A percentile compares a stretch with the other conserved stretches of the same genome.
These are phyloP conservation scores for Philaethria dido DNA, from an alignment of 2,888 invertebrate species.

Conservation along the genomic window DNA sequence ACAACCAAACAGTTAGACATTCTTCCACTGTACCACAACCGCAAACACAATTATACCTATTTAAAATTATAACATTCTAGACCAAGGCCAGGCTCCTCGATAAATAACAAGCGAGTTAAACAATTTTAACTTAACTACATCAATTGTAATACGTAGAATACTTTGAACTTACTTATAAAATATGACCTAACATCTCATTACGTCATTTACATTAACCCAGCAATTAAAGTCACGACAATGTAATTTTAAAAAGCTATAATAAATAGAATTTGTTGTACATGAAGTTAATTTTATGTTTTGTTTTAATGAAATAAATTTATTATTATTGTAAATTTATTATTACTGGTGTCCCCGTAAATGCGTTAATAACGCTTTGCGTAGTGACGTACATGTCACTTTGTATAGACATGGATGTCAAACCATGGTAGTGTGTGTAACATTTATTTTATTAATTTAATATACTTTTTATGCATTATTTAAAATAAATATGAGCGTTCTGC, in stretches of 20 bases:
- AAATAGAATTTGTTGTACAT: constrained; percentile 4
- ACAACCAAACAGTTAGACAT: no score
- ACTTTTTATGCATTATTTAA: no score
- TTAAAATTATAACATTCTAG: constrained; percentile 3
- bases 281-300: background rate
- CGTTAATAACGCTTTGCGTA: no score
- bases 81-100: constrained; percentile 9
- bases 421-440: no score
- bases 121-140: background rate
- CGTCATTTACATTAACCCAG: constrained; percentile 17
- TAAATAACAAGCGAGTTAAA: constrained; percentile 6
- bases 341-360: no score
- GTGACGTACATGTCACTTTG: no score
- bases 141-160: constrained; percentile 7
- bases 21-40: no score
- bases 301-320: background rate
- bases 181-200: constrained; percentile 6
- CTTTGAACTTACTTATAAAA: background rate
- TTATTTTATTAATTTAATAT: no score
- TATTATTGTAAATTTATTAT: no score
- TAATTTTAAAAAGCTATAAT: constrained; percentile 4
- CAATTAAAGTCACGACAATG: constrained; percentile 23
- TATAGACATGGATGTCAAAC: no score
- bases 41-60: no score
- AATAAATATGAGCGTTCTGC: no score